Conservation (phyloP, 64 coral and sea anemone species). For the Actinia equina region DNA sequence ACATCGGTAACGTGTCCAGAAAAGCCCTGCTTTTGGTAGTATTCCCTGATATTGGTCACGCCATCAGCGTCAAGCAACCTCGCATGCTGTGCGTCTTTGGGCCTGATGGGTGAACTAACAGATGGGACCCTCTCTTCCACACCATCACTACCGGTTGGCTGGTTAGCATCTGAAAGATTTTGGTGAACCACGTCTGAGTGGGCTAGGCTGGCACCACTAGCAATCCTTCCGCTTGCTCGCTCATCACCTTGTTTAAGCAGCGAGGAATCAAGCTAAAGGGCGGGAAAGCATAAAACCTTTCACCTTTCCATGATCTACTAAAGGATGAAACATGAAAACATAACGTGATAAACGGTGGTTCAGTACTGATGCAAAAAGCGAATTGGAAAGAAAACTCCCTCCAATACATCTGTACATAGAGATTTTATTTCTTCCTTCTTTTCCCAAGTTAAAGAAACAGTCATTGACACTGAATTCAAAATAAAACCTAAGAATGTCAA, state of each 20-base stretch:
- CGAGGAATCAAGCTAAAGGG: no score
- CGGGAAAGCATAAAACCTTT: no score
- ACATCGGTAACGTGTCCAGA: slow-evolving; percentile 52
- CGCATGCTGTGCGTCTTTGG: slow-evolving; percentile 26
- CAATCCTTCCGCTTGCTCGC: no score
- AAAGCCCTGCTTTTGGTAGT: slow-evolving; percentile 51
- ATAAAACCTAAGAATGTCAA: slow-evolving; percentile 41
- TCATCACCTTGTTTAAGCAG: no score
- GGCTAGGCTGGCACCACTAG: no score
- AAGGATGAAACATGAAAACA: slow-evolving; percentile 39
- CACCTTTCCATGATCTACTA: not conserved
- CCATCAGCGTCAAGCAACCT: slow-evolving; percentile 38
- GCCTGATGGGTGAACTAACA: no score
- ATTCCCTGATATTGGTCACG: slow-evolving; percentile 46
- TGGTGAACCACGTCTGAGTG: no score
- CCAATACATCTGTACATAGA: not conserved
- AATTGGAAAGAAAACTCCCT: not conserved
- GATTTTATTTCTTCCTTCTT: slow-evolving; percentile 31
- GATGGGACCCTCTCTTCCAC: no score
- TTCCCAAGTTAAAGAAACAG: not conserved
- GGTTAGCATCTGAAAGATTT: no score
- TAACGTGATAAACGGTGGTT: not conserved
- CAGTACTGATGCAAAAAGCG: not conserved
- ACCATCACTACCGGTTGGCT: no score
- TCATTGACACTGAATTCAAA: slow-evolving; percentile 32